Conservation (phyloP, 1,140 invertebrate species). For the Euura saliciscinereae region DNA sequence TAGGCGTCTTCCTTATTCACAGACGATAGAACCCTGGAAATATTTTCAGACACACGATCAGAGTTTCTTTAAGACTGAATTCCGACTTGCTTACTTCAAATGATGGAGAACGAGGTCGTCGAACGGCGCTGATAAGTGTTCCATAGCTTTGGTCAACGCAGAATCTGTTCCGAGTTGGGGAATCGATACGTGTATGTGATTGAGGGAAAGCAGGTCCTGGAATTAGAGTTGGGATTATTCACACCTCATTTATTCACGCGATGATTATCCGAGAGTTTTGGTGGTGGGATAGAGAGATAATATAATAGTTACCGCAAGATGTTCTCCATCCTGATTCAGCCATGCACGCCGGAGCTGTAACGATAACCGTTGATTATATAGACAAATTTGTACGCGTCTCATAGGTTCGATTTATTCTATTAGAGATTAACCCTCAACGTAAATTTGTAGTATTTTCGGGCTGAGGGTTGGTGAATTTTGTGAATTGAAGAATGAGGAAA, state of each 20-base stretch:
- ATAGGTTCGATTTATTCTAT: too few species aligned
- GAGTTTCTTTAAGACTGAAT: conserved; percentile 16
- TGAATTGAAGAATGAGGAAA: too few species aligned
- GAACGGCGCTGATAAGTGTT: conserved; percentile 73
- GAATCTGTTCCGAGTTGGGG: conserved; percentile 71
- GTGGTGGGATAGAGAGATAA: not conserved
- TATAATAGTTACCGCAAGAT: conserved; percentile 55
- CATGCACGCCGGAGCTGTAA: conserved; percentile 48
- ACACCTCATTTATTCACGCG: not conserved
- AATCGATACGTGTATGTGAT: conserved; percentile 76
- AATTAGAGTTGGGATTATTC: conserved; percentile 20
- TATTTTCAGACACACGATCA: conserved; percentile 1
- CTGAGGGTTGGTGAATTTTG: not conserved
- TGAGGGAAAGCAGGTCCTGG: conserved; percentile 74
- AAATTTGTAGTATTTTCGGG: too few species aligned
- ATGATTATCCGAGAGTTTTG: not conserved
- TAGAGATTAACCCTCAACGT: too few species aligned
- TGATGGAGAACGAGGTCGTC: conserved; percentile 83
- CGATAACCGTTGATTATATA: not conserved
- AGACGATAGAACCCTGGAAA: conserved; percentile 66
- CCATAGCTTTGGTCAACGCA: conserved; percentile 73
- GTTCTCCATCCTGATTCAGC: conserved; percentile 63
- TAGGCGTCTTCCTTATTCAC: conserved; percentile 71
- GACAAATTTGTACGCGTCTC: too few species aligned
- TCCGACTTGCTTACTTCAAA: conserved; percentile 65